Base-by-base conservation (phyloP, 2,888 invertebrate genomes). In the Cryptosula pallasiana region DNA sequence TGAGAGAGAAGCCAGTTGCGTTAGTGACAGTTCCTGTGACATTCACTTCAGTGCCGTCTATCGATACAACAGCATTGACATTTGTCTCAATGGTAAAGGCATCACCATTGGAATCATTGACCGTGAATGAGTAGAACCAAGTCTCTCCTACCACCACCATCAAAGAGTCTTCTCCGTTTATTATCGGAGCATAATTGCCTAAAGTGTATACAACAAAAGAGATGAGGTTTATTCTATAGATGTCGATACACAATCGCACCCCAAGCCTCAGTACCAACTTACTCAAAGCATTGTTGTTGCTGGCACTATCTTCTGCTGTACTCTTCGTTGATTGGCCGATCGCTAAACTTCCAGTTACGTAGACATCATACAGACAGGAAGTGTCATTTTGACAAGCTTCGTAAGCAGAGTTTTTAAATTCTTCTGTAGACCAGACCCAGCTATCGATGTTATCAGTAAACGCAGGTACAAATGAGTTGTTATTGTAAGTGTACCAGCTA, bases 391-490 rank as follows among this genome's bases (percentile, higher is more conserved):
- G 3, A 23, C 57, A 57, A 5, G 57, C 25, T 5, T 9, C 57
- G 23, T 57, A 57, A 13, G 57, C 57, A 13, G 16, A 13, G 5
- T 5, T 57, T n/a, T 23, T 57, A n/a, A 57, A 5, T 23, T 57
- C 57, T 25, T 57, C 57, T 13, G 57, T 13, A n/a, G 57, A 25
- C 57, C 57, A 57, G n/a, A 57, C 57, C 57, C 57, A 57, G 23
- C n/a, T 57, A 57, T 57, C 57, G 23, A 57, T 57, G 16, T 57
- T n/a, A 57, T 57, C 57, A 57, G 57, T 57, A 57, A 57, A 57
- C n/a, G n/a, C 57, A n/a, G 57, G 57, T 57, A 57, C 57, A 23
- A 57, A 57, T 57, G 57, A 57, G 57, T 57, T 57, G 57, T 57
- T 57, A 23, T 57, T 57, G n/a, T n/a, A 57, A n/a, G 57, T 57